These are phyloP conservation scores for Stictocephala bisonia DNA, from an alignment of 2,888 invertebrate genomes.

Conservation along the genomic window DNA sequence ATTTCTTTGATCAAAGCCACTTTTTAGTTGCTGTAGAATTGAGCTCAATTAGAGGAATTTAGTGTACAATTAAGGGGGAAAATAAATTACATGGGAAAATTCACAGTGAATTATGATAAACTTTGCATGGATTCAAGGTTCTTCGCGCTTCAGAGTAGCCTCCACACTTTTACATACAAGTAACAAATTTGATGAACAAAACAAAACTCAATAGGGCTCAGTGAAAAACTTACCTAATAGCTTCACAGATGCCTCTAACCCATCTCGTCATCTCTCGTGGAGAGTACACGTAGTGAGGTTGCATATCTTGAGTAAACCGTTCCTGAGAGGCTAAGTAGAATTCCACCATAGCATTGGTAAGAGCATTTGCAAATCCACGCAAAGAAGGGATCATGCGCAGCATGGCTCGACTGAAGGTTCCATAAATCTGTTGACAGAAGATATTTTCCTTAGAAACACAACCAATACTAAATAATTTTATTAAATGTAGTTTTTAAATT, in stretches of 20 bases:
- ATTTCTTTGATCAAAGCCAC: no score
- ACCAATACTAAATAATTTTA: no score
- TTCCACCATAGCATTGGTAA: constrained; percentile 99
- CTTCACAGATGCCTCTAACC: constrained; percentile 99
- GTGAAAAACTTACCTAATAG: constrained; percentile 93
- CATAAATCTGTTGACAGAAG: constrained; percentile 94
- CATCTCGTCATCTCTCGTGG: constrained; percentile 99
- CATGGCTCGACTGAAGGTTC: constrained; percentile 99
- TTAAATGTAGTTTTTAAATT: no score
- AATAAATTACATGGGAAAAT: no score
- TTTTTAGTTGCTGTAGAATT: no score
- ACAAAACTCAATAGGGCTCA: constrained; percentile 56
- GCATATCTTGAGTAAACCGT: constrained; percentile 99
- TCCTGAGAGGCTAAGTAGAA: constrained; percentile 98
- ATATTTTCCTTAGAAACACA: no score
- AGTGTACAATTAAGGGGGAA: no score
- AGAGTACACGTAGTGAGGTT: constrained; percentile 99
- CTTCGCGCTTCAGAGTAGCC: no score
- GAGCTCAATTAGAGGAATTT: no score
- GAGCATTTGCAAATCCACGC: constrained; percentile 93
- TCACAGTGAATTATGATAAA: no score
- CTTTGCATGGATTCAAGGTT: no score
- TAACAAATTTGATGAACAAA: not conserved
- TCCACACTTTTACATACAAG: no score
- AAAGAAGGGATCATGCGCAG: constrained; percentile 91